Evolutionary conservation across 2,888 invertebrate genomes (phyloP), one percentile per base, ranked within the genome.

Genomic region (Emesis russula): DNA sequence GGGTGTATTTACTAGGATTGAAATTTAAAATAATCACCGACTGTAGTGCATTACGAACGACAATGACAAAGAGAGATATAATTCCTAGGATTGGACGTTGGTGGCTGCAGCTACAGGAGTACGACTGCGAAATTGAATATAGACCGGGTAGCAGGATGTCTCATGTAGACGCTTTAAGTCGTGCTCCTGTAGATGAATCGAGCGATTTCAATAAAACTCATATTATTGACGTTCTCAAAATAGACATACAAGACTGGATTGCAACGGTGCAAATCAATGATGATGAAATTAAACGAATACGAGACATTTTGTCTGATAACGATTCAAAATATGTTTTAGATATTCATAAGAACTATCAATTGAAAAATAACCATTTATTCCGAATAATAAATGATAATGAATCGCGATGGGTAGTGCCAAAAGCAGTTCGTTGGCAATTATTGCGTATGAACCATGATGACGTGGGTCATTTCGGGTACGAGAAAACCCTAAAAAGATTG

Each of bases 321-420:
- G 18, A 87, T 4, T 66, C 77, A 1, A 33, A 78, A 4, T 15
- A 83, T 0, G 38, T 83, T 0, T 81, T 48, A 1, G 92, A 90
- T 4, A 68, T 92, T 6, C 9, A 36, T 18, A 86, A 88, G 13
- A 92, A 95, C 73, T 95, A 87, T 38, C 71, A 82, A 58, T 0
- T 94, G 0, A 93, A 94, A 87, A 15, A 58, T 68, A 73, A 77
- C 0, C 48, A 63, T 0, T 85, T 95, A 0, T 92, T 87, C 74
- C 48, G 89, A 0, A 77, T 86, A 31, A 31, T 85, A 25, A 25
- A 25, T 4, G 86, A 77, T 15, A 70, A 83, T n/a, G 81, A 76
- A 5, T 13, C 82, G 2, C 82, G 73, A 11, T 92, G 92, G 94
- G 68, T 95, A 0, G 95, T 94, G 0, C 95, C n/a, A 5, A 74